Conservation (phyloP, 2,888 invertebrate genomes). For the Protula sp. region DNA sequence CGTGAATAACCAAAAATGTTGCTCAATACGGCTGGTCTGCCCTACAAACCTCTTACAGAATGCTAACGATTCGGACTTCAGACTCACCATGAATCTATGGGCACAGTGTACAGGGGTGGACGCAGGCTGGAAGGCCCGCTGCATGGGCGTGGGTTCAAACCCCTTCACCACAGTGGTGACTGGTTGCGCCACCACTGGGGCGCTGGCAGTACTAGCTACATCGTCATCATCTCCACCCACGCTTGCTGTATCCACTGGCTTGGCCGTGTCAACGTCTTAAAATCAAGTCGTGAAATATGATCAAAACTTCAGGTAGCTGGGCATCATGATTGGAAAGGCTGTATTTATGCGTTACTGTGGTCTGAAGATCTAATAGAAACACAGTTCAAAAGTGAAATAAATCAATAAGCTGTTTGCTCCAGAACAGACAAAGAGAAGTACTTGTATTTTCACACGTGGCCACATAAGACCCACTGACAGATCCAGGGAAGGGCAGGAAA, state of each 20-base stretch:
- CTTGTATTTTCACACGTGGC: too few species aligned
- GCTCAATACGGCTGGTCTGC: too few species aligned
- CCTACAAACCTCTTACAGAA: too few species aligned
- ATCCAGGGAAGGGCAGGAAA: too few species aligned
- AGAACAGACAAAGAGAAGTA: too few species aligned
- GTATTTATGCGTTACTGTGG: too few species aligned
- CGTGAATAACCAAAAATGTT: too few species aligned
- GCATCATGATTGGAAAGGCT: background rate
- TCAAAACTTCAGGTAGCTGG: background rate
- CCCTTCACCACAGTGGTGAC: slow-evolving; percentile 14
- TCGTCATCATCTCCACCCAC: slow-evolving; percentile 8
- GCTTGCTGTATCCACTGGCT: background rate
- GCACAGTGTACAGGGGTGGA: slow-evolving; percentile 79
- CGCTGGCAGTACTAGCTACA: background rate
- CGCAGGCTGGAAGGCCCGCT: slow-evolving; percentile 84
- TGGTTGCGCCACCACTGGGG: background rate
- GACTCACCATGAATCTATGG: slow-evolving; percentile 67
- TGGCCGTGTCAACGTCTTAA: background rate
- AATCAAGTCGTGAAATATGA: background rate
- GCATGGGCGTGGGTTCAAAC: slow-evolving; percentile 54
- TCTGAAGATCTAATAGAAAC: background rate
- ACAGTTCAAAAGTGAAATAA: background rate
- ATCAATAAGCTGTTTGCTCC: too few species aligned
- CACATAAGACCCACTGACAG: too few species aligned
- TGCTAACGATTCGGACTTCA: too few species aligned